These are phyloP conservation scores for Choloepus hoffmanni DNA, from an alignment of 2,113 vertebrate genomes.

Conservation along the genomic window DNA sequence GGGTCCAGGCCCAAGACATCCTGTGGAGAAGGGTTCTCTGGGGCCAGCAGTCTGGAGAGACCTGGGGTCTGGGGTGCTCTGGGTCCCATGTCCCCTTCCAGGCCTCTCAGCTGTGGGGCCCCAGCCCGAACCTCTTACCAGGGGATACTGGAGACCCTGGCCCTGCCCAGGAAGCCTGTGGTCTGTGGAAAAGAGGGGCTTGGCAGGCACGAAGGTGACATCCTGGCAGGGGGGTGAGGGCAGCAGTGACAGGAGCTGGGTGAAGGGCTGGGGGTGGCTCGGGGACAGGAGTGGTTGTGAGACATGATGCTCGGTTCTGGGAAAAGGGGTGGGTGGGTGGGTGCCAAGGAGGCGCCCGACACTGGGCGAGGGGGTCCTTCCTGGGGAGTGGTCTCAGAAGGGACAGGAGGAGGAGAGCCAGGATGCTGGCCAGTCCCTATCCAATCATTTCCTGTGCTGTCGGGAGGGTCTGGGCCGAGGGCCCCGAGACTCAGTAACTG, in stretches of 20 bases:
- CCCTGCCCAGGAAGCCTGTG: background rate
- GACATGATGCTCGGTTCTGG: background rate
- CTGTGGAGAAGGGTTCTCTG: background rate
- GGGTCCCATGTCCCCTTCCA: background rate
- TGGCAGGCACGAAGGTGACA: background rate
- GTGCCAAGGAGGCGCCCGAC: background rate
- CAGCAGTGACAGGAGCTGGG: background rate
- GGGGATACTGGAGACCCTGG: background rate
- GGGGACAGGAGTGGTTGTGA: background rate
- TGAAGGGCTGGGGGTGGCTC: background rate
- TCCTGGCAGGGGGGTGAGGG: background rate
- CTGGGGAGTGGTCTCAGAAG: background rate
- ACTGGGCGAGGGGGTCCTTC: background rate
- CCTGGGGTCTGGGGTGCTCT: background rate
- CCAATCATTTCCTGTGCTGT: background rate
- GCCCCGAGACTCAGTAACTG: constrained; percentile 32
- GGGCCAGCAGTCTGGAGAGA: too few species aligned
- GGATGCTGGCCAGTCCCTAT: background rate
- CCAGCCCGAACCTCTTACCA: background rate
- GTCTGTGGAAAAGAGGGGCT: too few species aligned
- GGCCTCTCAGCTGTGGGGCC: background rate
- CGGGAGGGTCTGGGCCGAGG: background rate
- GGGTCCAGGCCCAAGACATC: background rate
- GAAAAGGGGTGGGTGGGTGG: background rate
- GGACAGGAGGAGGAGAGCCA: background rate